Evolutionary conservation across 2,113 vertebrate species (phyloP), one percentile per base, ranked within the genome.

Genomic region (Aegithalos caudatus): DNA sequence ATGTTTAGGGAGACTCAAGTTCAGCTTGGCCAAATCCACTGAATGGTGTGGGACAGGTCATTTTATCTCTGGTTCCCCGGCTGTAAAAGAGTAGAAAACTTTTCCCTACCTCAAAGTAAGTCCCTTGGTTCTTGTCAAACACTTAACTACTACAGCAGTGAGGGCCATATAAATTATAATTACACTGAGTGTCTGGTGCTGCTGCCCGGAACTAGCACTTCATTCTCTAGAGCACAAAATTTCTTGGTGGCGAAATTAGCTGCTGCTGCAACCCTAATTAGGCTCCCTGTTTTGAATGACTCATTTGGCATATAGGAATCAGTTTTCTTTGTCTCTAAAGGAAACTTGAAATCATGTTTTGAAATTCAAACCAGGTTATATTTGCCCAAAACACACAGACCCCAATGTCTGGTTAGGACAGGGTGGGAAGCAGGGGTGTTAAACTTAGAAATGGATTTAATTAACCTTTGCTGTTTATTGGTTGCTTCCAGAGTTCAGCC

Each of bases 401-500:
- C 91, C 87, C 66, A 67, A 92, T 90, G 90, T 90, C 90, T 94
- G 91, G 92, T 91, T 90, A 96, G 93, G 81, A 80, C 74, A 82
- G 90, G 79, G 91, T 95, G 94, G 94, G 87, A 82, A 96, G 67
- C 12, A 6, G 60, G 80, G 67, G 82, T 92, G 94, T 97, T 97
- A 97, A 97, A 97, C 95, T 97, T 97, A 97, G 95, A 95, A 96
- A 93, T 81, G 89, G 87, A 86, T 92, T 97, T 96, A 97, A 97
- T 97, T 97, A 96, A 96, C 95, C 91, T 96, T 81, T 90, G 87
- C 74, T 97, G 90, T 96, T 95, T 97, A 97, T 97, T 97, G 94
- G 93, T 89, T 93, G 51, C 87, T 95, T 96, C 60, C 85, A 94
- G 96, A 94, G 96, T 96, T 97, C 96, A 97, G 89, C 50, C 81